Percentiles rank a stretch among this genome's conserved stretches.
phyloP scores from a whole-genome alignment of 2,113 vertebrate species.

The Callospermophilus lateralis region DNA sequence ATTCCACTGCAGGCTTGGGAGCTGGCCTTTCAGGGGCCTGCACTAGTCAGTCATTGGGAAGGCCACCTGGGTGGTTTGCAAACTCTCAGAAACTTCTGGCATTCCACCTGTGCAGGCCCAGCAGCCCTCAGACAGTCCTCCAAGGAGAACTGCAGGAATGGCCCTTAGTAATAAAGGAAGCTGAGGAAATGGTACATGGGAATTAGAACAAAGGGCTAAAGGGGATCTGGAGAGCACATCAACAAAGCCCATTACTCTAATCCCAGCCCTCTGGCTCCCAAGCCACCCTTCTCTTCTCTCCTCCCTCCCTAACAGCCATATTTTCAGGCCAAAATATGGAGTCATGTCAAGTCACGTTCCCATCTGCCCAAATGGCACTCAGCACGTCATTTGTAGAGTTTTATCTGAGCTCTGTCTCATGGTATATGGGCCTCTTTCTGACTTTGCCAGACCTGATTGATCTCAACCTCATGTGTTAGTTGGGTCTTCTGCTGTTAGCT shows the following conservation, averaged over 20 bases:
- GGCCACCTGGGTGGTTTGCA: neutral
- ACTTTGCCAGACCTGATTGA: neutral
- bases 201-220: neutral
- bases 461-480: neutral
- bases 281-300: neutral
- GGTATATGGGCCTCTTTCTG: neutral
- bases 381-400: neutral
- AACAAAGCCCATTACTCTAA: neutral
- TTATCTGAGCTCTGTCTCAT: neutral
- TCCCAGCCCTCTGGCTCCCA: neutral
- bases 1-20: neutral
- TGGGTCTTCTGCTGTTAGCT: neutral
- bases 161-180: neutral
- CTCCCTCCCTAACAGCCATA: neutral
- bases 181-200: fast-evolving
- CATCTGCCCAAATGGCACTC: neutral
- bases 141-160: neutral
- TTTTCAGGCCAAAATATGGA: neutral
- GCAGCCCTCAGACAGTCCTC: neutral
- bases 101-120: neutral
- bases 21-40: neutral
- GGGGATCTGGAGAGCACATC: neutral
- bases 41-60: neutral
- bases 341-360: neutral
- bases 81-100: neutral